Base-by-base conservation (phyloP, 1,140 invertebrate species). In the Ceratina japonica region DNA sequence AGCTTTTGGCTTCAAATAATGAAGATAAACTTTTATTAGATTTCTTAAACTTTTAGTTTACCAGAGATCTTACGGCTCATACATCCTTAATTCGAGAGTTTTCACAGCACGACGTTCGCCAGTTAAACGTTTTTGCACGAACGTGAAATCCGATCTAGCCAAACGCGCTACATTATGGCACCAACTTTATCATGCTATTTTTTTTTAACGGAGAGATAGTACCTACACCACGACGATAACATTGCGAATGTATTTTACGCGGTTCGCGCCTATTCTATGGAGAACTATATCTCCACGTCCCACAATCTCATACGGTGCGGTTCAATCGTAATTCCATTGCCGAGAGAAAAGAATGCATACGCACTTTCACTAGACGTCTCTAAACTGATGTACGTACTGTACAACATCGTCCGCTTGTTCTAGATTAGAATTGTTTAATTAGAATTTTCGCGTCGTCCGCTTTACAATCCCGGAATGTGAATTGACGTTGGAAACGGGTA, bases 311-410 rank as follows among this genome's bases (percentile, higher is more conserved):
- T 16, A 54, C n/a, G 18, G 66, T 69, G 8, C 22, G 7, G 8
- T 27, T 61, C 54, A 64, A 76, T 76, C 65, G 75, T 51, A 24
- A 70, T 76, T 76, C 51, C 56, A 13, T 58, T 20, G 24, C 18
- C 0, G 18, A 8, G 1, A 12, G 56, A 27, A 70, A 76, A 70
- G 65, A 76, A 70, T 49, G n/a, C 65, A 18, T 44, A 51, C 65
- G 64, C 74, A 70, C 75, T 76, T 76, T 76, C 75, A 76, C 75
- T 66, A 44, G 5, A 44, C 37, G 10, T 44, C 37, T 44, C 37
- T 44, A 10, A 44, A 10, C 37, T 44, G 37, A 44, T 20, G 52
- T n/a, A n/a, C n/a, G n/a, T n/a, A 18, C 3, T 15, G 16, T 7
- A 18, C 3, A 31, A 20, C 44, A 16, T 12, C 44, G 3, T n/a